Base-by-base conservation (phyloP, 2,888 invertebrate genomes). In the Prenolepis imparis region DNA sequence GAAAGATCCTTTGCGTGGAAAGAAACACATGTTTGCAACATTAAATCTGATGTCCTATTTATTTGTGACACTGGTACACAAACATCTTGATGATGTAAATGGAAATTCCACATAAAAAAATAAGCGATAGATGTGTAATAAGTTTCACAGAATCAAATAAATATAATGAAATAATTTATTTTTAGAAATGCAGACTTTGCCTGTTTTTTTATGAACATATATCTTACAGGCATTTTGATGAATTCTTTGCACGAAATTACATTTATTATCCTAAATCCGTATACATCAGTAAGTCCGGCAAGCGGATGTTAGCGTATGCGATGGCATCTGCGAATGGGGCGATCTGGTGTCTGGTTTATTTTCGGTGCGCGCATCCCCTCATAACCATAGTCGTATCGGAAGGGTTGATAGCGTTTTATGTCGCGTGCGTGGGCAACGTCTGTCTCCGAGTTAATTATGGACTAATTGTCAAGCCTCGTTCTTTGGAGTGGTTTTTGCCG, bases 331-430 rank as follows among this genome's bases (percentile, higher is more conserved):
- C 83, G 74, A 88, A 88, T 74, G 84, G 91, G 90, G 89, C 90
- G 92, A 91, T 92, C 91, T 91, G 90, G 89, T 84, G 88, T 88
- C 86, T 90, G 91, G 91, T 92, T 91, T 93, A 93, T 93, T 93
- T 93, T 92, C 84, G 90, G 91, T 89, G 66, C 74, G 73, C 84
- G 77, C 88, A 84, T 85, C 86, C 89, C 87, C 81, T 67, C 87
- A 82, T 87, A 85, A 84, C 75, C 74, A 28, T 28, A 85, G 74
- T 81, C 66, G 59, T 86, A 90, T 88, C 88, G 86, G 87, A 92
- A 89, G 93, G 93, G 93, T 92, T 92, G 92, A 93, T 91, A 92
- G 88, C 84, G 84, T 90, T 91, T 92, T 90, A 91, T 88, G 91
- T 80, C 21, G 83, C 86, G 81, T 86, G 84, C 88, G 88, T 84